phyloP scores from a whole-genome alignment of 2,113 vertebrate genomes.

The Rhea pennata region DNA sequence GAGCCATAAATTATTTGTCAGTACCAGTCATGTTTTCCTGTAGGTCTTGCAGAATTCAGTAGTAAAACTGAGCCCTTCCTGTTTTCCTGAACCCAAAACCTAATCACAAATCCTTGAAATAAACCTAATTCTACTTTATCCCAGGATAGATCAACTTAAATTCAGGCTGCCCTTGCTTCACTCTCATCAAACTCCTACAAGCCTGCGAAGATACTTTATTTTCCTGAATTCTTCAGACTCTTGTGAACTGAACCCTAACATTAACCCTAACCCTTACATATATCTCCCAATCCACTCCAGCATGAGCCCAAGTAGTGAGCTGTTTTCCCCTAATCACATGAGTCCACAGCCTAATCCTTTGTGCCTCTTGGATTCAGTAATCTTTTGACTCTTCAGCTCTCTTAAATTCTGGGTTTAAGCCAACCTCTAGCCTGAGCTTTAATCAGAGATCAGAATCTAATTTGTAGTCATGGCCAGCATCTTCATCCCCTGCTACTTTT shows the following conservation, averaged over 20 bases:
- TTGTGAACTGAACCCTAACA: not conserved
- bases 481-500: not conserved
- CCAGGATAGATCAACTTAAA: not conserved
- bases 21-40: rapidly evolving
- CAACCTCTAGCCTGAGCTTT: not conserved
- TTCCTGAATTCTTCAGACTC: not conserved
- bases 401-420: not conserved
- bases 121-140: not conserved
- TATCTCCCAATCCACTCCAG: not conserved
- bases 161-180: not conserved
- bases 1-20: not conserved
- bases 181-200: not conserved
- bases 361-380: not conserved
- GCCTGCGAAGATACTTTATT: not conserved
- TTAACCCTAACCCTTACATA: not conserved
- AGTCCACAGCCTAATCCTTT: not conserved
- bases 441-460: not conserved
- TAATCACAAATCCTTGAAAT: not conserved
- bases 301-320: not conserved
- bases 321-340: not conserved
- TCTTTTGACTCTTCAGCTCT: not conserved
- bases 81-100: not conserved
- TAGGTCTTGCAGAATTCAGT: not conserved
- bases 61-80: not conserved
- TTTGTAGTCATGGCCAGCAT: not conserved